Evolutionary conservation across 2,888 invertebrate species (phyloP).

Genomic region (Hypolimnas misippus): DNA sequence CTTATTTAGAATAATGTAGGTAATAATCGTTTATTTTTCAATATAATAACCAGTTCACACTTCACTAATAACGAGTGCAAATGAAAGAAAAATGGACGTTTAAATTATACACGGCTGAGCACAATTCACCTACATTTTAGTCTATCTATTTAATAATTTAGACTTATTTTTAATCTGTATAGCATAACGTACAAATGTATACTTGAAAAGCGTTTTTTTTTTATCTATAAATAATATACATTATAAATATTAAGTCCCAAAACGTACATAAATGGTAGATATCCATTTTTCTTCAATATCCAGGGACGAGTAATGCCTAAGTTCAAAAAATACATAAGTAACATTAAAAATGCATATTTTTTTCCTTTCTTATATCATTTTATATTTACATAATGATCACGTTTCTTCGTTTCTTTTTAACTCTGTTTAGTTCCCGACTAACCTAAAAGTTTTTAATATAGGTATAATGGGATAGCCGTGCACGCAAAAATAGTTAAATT

Average conservation of each 20-base stretch:
- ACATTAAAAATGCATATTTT: constrained; percentile 48
- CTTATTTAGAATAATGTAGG: background rate
- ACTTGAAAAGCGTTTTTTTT: constrained; percentile 67
- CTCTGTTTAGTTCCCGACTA: constrained; percentile 74
- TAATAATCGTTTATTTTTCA: background rate
- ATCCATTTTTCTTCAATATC: background rate
- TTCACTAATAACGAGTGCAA: constrained; percentile 25
- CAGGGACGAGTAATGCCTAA: constrained; percentile 20
- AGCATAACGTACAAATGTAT: constrained; percentile 69
- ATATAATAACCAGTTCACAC: constrained; percentile 13
- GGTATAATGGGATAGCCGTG: background rate
- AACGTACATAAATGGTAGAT: constrained; percentile 19
- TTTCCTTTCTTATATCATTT: constrained; percentile 51
- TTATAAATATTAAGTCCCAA: constrained; percentile 33
- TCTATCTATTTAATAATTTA: constrained; percentile 71
- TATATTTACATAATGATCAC: constrained; percentile 69
- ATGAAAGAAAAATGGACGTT: constrained; percentile 49
- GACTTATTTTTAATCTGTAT: constrained; percentile 59
- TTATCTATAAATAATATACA: constrained; percentile 63
- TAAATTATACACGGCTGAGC: constrained; percentile 63
- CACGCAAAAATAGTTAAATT: background rate
- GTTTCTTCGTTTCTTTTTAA: constrained; percentile 72
- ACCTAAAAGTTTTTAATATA: constrained; percentile 54
- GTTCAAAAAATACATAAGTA: constrained; percentile 50
- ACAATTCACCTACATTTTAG: constrained; percentile 71